A percentile compares a stretch with the other conserved stretches of the same genome.
Conservation (phyloP, 2,797 vertebrate species). For the Galago senegalensis region DNA sequence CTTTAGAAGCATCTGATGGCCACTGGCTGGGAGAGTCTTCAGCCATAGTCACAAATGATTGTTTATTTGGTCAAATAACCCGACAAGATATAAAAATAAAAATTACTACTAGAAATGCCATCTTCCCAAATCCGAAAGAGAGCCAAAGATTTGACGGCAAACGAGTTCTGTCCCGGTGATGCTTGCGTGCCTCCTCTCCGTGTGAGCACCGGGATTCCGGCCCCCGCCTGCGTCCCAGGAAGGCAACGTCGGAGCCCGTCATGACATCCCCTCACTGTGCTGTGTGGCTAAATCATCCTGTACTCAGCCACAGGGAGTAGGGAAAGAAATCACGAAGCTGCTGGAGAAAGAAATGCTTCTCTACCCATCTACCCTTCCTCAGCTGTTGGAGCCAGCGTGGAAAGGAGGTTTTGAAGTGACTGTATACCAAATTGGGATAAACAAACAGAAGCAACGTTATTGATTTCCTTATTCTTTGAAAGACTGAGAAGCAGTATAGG, state of each 20-base stretch:
- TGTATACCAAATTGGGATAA: slow-evolving; percentile 23
- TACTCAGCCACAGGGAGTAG: slow-evolving; percentile 50
- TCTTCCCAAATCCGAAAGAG: not conserved
- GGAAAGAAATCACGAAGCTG: slow-evolving; percentile 40
- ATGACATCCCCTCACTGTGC: slow-evolving; percentile 9
- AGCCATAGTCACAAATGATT: not conserved
- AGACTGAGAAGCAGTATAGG: slow-evolving; percentile 45
- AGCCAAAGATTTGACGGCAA: not conserved
- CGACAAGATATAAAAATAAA: not conserved
- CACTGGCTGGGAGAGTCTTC: not conserved
- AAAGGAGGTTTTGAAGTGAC: slow-evolving; percentile 46
- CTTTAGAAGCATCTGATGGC: not conserved
- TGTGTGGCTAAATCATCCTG: slow-evolving; percentile 52
- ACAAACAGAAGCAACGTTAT: slow-evolving; percentile 59
- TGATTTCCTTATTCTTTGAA: slow-evolving; percentile 78
- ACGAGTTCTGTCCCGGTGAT: not conserved
- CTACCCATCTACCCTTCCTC: not conserved
- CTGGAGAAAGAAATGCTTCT: slow-evolving; percentile 39
- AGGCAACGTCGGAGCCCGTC: slow-evolving; percentile 57
- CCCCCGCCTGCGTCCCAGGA: not conserved
- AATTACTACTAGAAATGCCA: not conserved
- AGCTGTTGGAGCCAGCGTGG: not conserved
- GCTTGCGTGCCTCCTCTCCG: not conserved
- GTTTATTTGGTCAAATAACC: slow-evolving; percentile 45
- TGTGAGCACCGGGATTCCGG: not conserved